Conservation (phyloP, 2,888 invertebrate genomes). For the Rhorus exstirpatorius region DNA sequence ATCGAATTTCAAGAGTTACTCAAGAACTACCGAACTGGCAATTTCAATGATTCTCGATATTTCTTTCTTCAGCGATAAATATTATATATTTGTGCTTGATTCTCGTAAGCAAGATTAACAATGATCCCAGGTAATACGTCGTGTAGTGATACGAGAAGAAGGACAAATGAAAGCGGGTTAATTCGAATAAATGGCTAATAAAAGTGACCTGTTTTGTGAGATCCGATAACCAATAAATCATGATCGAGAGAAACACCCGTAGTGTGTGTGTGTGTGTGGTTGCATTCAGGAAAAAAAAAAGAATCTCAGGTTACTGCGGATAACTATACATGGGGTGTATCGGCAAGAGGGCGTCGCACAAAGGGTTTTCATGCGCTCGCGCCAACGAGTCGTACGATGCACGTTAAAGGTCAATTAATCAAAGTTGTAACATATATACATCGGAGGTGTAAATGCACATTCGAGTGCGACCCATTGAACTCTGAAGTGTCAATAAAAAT, state of each 20-base stretch:
- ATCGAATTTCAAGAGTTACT: slow-evolving; percentile 63
- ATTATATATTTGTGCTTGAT: neutral
- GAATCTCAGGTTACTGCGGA: slow-evolving; percentile 65
- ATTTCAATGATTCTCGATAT: slow-evolving; percentile 17
- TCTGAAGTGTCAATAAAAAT: slow-evolving; percentile 52
- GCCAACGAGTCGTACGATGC: slow-evolving; percentile 69
- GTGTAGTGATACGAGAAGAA: neutral
- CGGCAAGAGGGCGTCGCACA: slow-evolving; percentile 71
- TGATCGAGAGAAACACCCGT: slow-evolving; percentile 59
- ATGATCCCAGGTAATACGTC: neutral
- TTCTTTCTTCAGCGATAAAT: neutral
- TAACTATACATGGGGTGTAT: slow-evolving; percentile 62
- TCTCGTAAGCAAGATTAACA: neutral
- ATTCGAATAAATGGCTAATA: slow-evolving; percentile 11
- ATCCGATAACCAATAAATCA: slow-evolving; percentile 73
- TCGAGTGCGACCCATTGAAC: slow-evolving; percentile 50
- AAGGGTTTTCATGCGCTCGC: slow-evolving; percentile 13
- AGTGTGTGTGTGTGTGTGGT: slow-evolving; percentile 54
- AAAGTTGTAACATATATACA: slow-evolving; percentile 65
- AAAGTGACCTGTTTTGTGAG: slow-evolving; percentile 50
- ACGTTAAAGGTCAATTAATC: slow-evolving; percentile 80
- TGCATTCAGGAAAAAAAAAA: slow-evolving; percentile 63
- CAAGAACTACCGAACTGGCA: neutral
- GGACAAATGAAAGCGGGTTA: neutral
- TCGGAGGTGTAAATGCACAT: slow-evolving; percentile 31